Base-by-base conservation (phyloP, 2,888 invertebrate genomes). In the Hipparchia semele region DNA sequence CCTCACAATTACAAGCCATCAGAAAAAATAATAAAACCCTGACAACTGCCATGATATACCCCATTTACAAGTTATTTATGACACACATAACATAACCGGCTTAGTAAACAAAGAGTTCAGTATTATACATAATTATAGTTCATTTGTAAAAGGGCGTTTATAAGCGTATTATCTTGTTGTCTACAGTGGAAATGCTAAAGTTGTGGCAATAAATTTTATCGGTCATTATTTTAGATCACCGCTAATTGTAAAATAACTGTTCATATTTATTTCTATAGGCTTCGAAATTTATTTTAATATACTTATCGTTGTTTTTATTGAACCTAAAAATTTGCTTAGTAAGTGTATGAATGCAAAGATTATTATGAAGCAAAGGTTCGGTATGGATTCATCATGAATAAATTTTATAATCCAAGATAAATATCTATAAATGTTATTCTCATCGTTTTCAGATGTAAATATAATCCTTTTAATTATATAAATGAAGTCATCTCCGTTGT, bases 1-100 rank as follows among this genome's bases (percentile, higher is more conserved):
- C 70, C 72, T 60, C 62, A 62, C 59, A 74, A 75, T 74, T 76
- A 77, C 70, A 65, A 62, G 65, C 46, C 59, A 70, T 75, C 72
- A 75, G 51, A 33, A 33, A 65, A 73, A 73, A 76, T 74, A 73
- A 76, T 72, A 70, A 59, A 53, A 67, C 70, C 65, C 33, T 46
- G 65, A 58, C 67, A 58, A 58, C 49, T 69, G 66, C 68, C 68
- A 69, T 71, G 69, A 46, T 54, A 56, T 61, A 45, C 53, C 12
- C 70, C 60, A 74, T 74, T 23, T 69, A 72, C 62, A 69, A 69
- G 67, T 68, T 60, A 73, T 72, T 74, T 71, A 72, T 72, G 51
- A 68, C 66, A 62, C 72, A 39, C 13, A 62, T 62, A 53, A 49
- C 13, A 53, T 64, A 66, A 71, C 68, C 56, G 68, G 10, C 13